phyloP scores from a whole-genome alignment of 2,797 vertebrate genomes.

The Hipposideros larvatus region DNA sequence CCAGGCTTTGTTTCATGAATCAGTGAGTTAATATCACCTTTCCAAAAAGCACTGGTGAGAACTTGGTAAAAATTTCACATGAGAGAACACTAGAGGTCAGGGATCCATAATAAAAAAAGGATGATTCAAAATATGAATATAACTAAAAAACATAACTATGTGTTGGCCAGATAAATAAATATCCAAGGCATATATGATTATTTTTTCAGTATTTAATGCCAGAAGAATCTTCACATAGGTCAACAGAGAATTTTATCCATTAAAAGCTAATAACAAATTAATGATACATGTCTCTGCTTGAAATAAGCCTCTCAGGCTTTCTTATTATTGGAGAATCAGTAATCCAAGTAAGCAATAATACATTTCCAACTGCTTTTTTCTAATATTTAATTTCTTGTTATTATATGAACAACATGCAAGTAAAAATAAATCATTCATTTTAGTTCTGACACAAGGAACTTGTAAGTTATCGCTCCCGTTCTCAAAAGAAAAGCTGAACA shows the following conservation, averaged over 20 bases:
- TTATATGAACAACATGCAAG: background rate
- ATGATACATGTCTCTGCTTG: background rate
- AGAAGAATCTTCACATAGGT: conserved; percentile 16
- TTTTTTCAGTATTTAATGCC: background rate
- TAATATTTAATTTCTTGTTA: conserved; percentile 3
- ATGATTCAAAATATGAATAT: background rate
- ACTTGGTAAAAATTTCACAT: background rate
- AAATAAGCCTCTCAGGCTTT: background rate
- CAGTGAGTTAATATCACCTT: background rate
- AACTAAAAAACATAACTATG: background rate
- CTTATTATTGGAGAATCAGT: background rate
- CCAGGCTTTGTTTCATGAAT: background rate
- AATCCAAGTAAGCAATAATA: background rate
- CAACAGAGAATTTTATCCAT: background rate
- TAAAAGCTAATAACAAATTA: background rate
- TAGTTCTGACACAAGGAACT: background rate
- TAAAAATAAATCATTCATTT: background rate
- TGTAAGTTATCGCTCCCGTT: background rate
- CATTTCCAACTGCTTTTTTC: background rate
- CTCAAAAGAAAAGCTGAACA: background rate
- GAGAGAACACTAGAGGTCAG: background rate
- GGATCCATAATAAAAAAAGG: background rate
- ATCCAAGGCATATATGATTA: background rate
- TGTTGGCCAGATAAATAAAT: background rate
- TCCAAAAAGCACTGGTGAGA: background rate